Percentiles rank a stretch among this genome's conserved stretches.
These are phyloP conservation scores for Hyalella azteca DNA, from an alignment of 2,888 invertebrate genomes.

Conservation along the genomic window DNA sequence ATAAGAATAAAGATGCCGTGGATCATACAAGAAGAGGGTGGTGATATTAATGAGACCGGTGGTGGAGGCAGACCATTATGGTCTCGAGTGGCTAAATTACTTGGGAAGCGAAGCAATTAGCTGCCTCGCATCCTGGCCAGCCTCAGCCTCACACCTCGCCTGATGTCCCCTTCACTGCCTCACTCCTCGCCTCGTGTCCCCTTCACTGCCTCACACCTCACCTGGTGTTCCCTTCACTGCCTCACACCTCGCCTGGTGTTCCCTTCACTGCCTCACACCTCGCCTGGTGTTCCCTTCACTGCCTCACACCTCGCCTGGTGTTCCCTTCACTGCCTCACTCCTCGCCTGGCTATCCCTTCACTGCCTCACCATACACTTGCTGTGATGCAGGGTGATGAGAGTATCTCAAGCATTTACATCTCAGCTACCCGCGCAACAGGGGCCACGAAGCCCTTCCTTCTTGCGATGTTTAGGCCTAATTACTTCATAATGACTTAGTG, in stretches of 20 bases:
- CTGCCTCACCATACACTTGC: no score
- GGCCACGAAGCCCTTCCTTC: no score
- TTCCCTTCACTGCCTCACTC: not conserved
- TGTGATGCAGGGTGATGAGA: no score
- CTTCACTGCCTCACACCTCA: not conserved
- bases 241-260: not conserved
- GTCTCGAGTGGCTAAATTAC: not conserved
- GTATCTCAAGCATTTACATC: no score
- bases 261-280: not conserved
- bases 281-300: not conserved
- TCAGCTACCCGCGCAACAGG: no score
- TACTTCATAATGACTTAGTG: no score
- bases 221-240: not conserved
- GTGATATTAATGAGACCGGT: conserved; percentile 26
- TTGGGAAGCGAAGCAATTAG: not conserved
- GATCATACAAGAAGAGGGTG: no score
- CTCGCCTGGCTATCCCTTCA: not conserved
- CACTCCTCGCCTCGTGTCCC: not conserved
- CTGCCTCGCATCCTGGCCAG: not conserved
- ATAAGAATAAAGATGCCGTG: no score
- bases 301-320: not conserved
- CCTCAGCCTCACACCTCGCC: not conserved
- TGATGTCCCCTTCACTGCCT: conserved; percentile 3
- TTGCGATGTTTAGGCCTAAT: no score
- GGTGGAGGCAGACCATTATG: conserved; percentile 1